These are phyloP conservation scores for Polydrusus pterygomalis DNA, from an alignment of 2,888 invertebrate genomes.

Conservation along the genomic window DNA sequence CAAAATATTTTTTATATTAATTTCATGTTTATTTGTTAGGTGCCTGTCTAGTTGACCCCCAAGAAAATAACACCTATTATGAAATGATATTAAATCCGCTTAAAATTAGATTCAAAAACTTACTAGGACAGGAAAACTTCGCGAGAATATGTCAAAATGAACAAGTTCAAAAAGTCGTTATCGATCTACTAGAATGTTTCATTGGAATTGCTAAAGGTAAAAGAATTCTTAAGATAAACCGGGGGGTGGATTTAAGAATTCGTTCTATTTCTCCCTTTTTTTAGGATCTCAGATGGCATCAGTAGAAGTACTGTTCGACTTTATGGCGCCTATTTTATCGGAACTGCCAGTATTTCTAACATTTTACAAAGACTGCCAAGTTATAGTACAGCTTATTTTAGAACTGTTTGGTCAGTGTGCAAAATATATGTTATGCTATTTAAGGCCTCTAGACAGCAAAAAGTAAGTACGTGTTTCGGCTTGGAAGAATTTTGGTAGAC, in stretches of 20 bases:
- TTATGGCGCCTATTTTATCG: conserved; percentile 79
- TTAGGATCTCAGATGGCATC: conserved; percentile 67
- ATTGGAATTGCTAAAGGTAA: conserved; percentile 82
- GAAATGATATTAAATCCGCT: conserved; percentile 72
- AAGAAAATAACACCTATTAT: conserved; percentile 66
- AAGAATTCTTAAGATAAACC: too few species aligned
- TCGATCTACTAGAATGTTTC: conserved; percentile 85
- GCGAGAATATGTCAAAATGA: conserved; percentile 76
- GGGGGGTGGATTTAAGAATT: too few species aligned
- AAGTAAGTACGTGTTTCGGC: conserved; percentile 57
- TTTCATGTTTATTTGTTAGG: conserved; percentile 71
- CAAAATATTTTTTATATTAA: too few species aligned
- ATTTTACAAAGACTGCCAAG: conserved; percentile 83
- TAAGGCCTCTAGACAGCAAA: conserved; percentile 76
- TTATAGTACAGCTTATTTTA: conserved; percentile 84
- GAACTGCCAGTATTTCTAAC: conserved; percentile 82
- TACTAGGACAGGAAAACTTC: conserved; percentile 75
- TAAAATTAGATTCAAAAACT: conserved; percentile 74
- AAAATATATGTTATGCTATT: conserved; percentile 81
- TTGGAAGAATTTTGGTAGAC: too few species aligned
- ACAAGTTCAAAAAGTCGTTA: conserved; percentile 79
- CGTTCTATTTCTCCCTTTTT: too few species aligned
- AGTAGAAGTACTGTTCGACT: conserved; percentile 72
- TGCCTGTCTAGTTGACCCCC: conserved; percentile 69
- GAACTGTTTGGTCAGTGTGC: conserved; percentile 84